Conservation (phyloP, 1,140 invertebrate genomes). For the Platorchestia sp. region DNA sequence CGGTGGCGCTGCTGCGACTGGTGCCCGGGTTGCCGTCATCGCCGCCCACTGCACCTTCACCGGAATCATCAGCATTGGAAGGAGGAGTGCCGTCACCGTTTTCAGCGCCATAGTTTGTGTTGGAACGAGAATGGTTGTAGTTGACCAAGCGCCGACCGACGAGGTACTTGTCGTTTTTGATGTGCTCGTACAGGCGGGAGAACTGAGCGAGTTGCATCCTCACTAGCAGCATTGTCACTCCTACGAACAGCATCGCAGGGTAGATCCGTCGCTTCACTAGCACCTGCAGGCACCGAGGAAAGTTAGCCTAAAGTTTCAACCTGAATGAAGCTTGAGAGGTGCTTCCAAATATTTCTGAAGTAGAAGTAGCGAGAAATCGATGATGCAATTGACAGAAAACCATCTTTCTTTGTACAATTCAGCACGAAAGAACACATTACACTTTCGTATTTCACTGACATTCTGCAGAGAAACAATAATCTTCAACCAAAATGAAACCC, state of each 20-base stretch:
- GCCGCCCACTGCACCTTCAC: neutral
- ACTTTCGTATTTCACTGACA: too few species aligned
- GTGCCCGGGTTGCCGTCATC: neutral
- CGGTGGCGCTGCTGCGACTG: neutral
- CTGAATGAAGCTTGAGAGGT: neutral
- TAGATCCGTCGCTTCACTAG: slow-evolving; percentile 82
- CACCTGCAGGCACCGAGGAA: slow-evolving; percentile 56
- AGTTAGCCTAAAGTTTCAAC: neutral
- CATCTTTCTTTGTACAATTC: neutral
- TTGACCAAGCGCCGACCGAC: slow-evolving; percentile 95
- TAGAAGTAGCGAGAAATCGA: neutral
- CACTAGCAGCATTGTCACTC: slow-evolving; percentile 79
- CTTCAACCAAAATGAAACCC: too few species aligned
- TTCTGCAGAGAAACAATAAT: too few species aligned
- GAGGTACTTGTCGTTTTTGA: slow-evolving; percentile 98
- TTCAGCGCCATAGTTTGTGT: neutral
- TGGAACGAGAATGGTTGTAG: slow-evolving; percentile 78
- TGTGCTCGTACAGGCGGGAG: slow-evolving; percentile 95
- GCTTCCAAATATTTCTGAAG: neutral
- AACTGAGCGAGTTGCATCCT: slow-evolving; percentile 91
- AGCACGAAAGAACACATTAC: too few species aligned
- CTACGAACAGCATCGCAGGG: slow-evolving; percentile 85
- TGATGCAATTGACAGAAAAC: neutral
- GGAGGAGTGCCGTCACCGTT: neutral
- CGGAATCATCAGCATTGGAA: neutral